A percentile compares a stretch with the other conserved stretches of the same genome.
Conservation (phyloP, 2,888 invertebrate genomes). For the Acronicta psi region DNA sequence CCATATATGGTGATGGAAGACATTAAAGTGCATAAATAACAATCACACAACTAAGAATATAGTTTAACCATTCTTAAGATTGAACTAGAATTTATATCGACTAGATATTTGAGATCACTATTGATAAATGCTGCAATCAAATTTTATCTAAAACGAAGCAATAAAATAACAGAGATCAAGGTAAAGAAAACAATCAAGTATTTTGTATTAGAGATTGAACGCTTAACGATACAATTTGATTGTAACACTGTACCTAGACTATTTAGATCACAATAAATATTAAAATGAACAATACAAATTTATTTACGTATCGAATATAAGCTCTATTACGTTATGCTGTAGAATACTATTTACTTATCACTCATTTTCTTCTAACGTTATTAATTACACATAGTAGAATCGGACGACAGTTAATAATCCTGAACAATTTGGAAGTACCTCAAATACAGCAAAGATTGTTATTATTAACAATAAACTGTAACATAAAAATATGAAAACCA, state of each 20-base stretch:
- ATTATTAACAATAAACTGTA: not conserved
- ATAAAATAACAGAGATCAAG: not conserved
- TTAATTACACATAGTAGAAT: no score
- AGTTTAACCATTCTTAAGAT: conserved; percentile 8
- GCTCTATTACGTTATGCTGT: conserved; percentile 54
- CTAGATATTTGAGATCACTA: conserved; percentile 31
- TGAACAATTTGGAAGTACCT: conserved; percentile 4
- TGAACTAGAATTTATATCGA: conserved; percentile 35
- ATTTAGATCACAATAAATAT: not conserved
- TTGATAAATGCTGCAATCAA: conserved; percentile 24
- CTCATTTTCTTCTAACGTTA: conserved; percentile 10
- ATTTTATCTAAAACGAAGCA: not conserved
- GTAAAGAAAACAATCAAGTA: not conserved
- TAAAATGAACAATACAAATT: not conserved
- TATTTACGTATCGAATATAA: conserved; percentile 33
- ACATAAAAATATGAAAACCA: not conserved
- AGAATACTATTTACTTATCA: conserved; percentile 26
- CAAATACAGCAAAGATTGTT: conserved; percentile 1
- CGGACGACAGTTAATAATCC: conserved; percentile 15
- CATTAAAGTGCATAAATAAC: conserved; percentile 26
- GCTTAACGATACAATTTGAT: conserved; percentile 4
- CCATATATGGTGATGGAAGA: not conserved
- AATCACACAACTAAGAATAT: conserved; percentile 7
- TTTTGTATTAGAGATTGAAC: not conserved
- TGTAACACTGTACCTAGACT: conserved; percentile 8